phyloP scores from a whole-genome alignment of 1,140 invertebrate species.

The Phthorimaea operculella region DNA sequence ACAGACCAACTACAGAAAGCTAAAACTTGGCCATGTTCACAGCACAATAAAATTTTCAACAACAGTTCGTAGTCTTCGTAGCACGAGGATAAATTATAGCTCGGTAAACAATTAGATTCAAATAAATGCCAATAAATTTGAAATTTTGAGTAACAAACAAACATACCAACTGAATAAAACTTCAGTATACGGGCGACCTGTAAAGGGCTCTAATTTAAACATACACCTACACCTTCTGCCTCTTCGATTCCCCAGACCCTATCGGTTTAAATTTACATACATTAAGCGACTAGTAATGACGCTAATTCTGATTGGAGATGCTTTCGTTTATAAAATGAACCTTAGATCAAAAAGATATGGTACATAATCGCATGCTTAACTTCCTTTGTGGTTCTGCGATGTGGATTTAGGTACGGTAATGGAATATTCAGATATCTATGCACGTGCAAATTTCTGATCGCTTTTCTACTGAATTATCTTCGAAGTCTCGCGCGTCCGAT shows the following conservation, averaged over 20 bases:
- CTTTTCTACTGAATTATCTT: constrained; percentile 10
- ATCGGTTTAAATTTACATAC: constrained; percentile 19
- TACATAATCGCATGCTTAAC: constrained; percentile 11
- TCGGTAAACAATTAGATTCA: too few species aligned
- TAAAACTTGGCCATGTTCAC: too few species aligned
- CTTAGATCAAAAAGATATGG: constrained; percentile 7
- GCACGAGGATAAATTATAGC: too few species aligned
- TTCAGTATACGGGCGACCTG: too few species aligned
- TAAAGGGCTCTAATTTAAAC: too few species aligned
- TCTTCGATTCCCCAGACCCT: not conserved
- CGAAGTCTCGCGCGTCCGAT: not conserved
- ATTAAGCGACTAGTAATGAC: constrained; percentile 22
- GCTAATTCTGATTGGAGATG: constrained; percentile 17
- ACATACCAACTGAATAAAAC: too few species aligned
- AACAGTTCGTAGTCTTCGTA: too few species aligned
- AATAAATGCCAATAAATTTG: too few species aligned
- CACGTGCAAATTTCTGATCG: constrained; percentile 28
- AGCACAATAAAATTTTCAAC: too few species aligned
- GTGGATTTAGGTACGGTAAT: constrained; percentile 31
- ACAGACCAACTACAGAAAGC: too few species aligned
- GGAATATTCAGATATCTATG: constrained; percentile 41
- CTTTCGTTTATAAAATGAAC: constrained; percentile 2
- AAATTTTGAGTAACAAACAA: too few species aligned
- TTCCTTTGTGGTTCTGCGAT: constrained; percentile 13
- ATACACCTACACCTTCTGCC: too few species aligned